Conservation (phyloP, 2,113 vertebrate species). For the Hystrix cristata region DNA sequence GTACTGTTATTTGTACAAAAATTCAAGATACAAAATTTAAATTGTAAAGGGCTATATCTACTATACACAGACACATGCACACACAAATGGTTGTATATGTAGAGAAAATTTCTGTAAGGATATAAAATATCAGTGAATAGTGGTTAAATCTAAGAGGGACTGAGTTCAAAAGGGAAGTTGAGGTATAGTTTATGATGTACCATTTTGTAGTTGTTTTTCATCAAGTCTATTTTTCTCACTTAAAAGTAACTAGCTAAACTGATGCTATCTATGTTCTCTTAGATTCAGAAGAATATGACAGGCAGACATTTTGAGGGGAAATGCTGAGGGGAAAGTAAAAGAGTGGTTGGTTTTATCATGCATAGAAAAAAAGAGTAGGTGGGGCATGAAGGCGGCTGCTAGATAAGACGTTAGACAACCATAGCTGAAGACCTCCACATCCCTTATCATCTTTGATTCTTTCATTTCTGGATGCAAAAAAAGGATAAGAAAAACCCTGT, state of each 20-base stretch:
- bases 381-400: background rate
- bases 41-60: background rate
- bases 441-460: background rate
- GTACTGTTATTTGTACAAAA: background rate
- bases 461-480: background rate
- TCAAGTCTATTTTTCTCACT: conserved; percentile 19
- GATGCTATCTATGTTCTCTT: background rate
- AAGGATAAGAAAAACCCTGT: background rate
- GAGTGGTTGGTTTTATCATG: background rate
- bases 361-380: background rate
- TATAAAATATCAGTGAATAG: background rate
- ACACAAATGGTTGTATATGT: background rate
- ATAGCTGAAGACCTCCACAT: background rate
- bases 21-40: conserved; percentile 2
- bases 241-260: conserved; percentile 7
- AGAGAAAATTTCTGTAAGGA: conserved; percentile 8
- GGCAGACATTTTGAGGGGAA: background rate
- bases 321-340: background rate
- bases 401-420: background rate
- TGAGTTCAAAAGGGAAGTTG: background rate
- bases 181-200: background rate
- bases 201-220: background rate
- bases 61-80: background rate
- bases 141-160: background rate
- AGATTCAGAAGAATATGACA: background rate